A percentile compares a stretch with the other conserved stretches of the same genome.
phyloP scores from a whole-genome alignment of 2,888 invertebrate genomes.

The Sarcophaga rosellei region DNA sequence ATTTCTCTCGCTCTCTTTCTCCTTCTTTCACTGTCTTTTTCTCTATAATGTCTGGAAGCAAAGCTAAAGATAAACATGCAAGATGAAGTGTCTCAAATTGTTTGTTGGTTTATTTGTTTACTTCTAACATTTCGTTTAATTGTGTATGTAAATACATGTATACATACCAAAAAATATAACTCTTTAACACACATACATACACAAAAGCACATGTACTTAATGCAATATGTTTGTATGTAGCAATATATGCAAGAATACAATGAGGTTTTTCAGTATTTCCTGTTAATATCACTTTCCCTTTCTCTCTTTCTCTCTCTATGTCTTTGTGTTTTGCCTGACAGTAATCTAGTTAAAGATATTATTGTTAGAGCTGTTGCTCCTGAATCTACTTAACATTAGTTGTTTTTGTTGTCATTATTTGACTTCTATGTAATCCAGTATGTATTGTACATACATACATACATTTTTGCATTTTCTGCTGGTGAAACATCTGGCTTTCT shows the following conservation, averaged over 20 bases:
- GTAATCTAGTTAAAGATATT: conserved; percentile 63
- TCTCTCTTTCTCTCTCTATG: too few relatives aligned
- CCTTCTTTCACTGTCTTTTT: too few relatives aligned
- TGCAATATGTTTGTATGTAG: too few relatives aligned
- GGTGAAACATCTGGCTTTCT: background rate
- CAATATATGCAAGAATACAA: background rate
- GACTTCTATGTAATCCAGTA: too few relatives aligned
- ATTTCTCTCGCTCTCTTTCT: background rate
- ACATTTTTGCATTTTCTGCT: conserved; percentile 11
- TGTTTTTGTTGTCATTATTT: background rate
- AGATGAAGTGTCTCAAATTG: conserved; percentile 37
- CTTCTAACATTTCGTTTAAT: conserved; percentile 36
- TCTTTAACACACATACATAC: background rate
- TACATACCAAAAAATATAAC: background rate
- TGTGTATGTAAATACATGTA: background rate
- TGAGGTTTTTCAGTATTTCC: conserved; percentile 49
- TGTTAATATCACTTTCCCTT: conserved; percentile 50
- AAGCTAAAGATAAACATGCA: conserved; percentile 47
- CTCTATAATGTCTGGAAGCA: conserved; percentile 30
- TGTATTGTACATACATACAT: background rate
- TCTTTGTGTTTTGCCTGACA: conserved; percentile 37
- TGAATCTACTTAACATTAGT: background rate
- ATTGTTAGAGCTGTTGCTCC: conserved; percentile 33
- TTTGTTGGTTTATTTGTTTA: conserved; percentile 16
- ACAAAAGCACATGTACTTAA: too few relatives aligned